A percentile compares a stretch with the other conserved stretches of the same genome.
These are phyloP conservation scores for Channa striata DNA, from an alignment of 2,797 vertebrate species.

Conservation along the genomic window DNA sequence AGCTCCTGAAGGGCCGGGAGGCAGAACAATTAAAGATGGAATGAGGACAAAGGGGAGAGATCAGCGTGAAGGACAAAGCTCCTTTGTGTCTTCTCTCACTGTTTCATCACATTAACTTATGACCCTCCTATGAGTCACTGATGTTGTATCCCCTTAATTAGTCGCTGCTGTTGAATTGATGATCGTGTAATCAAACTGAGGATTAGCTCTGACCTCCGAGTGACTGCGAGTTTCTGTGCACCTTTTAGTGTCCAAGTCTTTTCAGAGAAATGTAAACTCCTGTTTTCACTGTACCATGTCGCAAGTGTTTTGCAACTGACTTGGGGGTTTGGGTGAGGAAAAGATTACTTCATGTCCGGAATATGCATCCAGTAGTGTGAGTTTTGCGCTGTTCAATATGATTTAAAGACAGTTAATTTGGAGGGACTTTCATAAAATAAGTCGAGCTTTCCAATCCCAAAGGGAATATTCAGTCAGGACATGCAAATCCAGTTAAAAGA, in stretches of 20 bases:
- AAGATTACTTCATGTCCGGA: slow-evolving; percentile 32
- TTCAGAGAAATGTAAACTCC: slow-evolving; percentile 29
- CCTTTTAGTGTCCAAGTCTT: slow-evolving; percentile 32
- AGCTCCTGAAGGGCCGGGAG: slow-evolving; percentile 4
- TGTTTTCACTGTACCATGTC: slow-evolving; percentile 43
- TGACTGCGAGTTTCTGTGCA: slow-evolving; percentile 12
- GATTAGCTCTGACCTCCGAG: slow-evolving; percentile 21
- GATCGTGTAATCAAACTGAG: not conserved
- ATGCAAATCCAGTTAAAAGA: slow-evolving; percentile 4
- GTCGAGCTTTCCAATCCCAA: slow-evolving; percentile 2
- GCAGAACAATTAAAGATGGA: not conserved
- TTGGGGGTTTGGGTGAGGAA: slow-evolving; percentile 14
- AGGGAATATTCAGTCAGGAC: not conserved
- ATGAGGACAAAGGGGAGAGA: not conserved
- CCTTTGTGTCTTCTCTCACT: not conserved
- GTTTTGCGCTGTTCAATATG: slow-evolving; percentile 9
- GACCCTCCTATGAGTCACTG: slow-evolving; percentile 1
- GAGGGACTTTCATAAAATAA: slow-evolving; percentile 8
- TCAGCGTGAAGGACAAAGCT: not conserved
- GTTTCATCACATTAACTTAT: slow-evolving; percentile 20
- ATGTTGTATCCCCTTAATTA: slow-evolving; percentile 8
- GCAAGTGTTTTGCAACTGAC: slow-evolving; percentile 46
- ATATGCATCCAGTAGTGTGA: slow-evolving; percentile 24
- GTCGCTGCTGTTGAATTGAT: slow-evolving; percentile 11
- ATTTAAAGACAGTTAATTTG: slow-evolving; percentile 24